phyloP scores from a whole-genome alignment of 2,797 vertebrate species.

The Xerus rutilus region DNA sequence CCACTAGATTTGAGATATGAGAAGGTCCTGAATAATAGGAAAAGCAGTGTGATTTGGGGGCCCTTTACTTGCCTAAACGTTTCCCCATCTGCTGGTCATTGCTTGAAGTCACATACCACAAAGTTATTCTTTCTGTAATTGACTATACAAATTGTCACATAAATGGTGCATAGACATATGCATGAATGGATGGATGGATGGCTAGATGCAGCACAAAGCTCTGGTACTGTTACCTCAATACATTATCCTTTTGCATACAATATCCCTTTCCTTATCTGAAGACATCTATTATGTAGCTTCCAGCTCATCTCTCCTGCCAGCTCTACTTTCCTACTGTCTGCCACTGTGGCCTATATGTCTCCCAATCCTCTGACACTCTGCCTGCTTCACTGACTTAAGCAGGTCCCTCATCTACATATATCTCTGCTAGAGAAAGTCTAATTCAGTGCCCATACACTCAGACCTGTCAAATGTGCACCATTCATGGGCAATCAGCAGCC shows the following conservation, averaged over 20 bases:
- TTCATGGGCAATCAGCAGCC: neutral
- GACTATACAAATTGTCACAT: neutral
- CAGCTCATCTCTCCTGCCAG: neutral
- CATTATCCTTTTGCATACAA: neutral
- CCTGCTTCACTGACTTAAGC: neutral
- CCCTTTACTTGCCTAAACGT: conserved; percentile 9
- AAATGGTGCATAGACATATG: neutral
- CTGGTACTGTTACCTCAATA: neutral
- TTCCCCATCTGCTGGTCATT: conserved; percentile 19
- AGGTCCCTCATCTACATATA: neutral
- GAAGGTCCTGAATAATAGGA: neutral
- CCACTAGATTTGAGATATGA: neutral
- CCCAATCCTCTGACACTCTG: neutral
- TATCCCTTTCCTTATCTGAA: neutral
- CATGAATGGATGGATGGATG: neutral
- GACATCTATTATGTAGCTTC: neutral
- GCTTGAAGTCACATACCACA: conserved; percentile 11
- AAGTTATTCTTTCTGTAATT: neutral
- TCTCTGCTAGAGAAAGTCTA: neutral
- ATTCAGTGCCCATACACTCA: neutral
- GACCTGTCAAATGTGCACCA: neutral
- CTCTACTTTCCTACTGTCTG: neutral
- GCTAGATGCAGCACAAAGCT: neutral
- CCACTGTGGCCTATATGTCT: neutral
- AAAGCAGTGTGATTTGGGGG: neutral